These are phyloP conservation scores for Syrista parreyssii DNA, from an alignment of 2,888 invertebrate genomes.

Conservation along the genomic window DNA sequence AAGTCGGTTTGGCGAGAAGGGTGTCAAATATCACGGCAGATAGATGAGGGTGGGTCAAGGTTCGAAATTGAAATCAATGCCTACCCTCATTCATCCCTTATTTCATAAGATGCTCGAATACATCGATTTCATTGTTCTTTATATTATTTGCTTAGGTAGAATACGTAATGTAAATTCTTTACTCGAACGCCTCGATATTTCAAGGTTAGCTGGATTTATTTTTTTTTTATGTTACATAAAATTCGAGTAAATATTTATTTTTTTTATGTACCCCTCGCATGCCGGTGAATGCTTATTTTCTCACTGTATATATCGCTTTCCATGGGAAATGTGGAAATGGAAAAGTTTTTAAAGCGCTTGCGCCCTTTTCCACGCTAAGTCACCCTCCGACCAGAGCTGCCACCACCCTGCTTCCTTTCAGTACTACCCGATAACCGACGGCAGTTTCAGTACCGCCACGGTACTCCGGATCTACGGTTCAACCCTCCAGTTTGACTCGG, in stretches of 20 bases:
- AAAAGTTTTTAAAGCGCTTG: slow-evolving; percentile 40
- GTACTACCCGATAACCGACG: slow-evolving; percentile 59
- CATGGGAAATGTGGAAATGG: slow-evolving; percentile 24
- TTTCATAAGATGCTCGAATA: not conserved
- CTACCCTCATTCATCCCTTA: not conserved
- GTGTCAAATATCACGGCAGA: not conserved
- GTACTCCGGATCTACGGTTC: slow-evolving; percentile 49
- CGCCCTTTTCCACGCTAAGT: slow-evolving; percentile 34
- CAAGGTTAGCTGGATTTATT: not conserved
- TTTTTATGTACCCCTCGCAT: not conserved
- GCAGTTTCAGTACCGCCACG: slow-evolving; percentile 60
- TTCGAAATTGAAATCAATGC: not conserved
- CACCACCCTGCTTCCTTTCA: slow-evolving; percentile 49
- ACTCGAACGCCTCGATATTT: not conserved
- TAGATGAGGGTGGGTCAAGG: not conserved
- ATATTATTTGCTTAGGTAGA: not conserved
- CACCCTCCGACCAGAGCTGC: slow-evolving; percentile 42
- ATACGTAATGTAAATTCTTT: not conserved
- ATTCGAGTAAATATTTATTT: not conserved
- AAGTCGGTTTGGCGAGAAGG: not conserved
- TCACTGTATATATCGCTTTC: not conserved
- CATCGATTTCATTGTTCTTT: not conserved
- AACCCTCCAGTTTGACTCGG: not conserved
- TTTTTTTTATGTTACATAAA: not conserved
- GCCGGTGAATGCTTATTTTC: not conserved